Evolutionary conservation across 2,888 invertebrate species (phyloP).

Genomic region (Mythimna ferrago): DNA sequence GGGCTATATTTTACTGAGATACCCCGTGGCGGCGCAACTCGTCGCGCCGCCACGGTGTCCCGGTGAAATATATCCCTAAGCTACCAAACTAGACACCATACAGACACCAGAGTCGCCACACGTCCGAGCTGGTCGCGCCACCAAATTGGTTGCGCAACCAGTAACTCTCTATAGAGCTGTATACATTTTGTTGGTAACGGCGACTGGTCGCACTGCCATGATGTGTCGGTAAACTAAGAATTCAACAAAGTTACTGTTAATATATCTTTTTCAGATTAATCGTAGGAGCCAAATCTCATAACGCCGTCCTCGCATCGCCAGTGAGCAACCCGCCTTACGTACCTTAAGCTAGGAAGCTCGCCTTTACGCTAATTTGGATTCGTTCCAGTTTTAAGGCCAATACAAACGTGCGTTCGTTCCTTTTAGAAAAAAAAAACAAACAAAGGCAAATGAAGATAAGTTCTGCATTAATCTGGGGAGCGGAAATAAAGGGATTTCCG

Average conservation of each 20-base stretch:
- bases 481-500: constrained; percentile 44
- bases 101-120: too few species aligned
- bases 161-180: too few species aligned
- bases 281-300: constrained; percentile 1
- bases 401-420: constrained; percentile 38
- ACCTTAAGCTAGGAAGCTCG: constrained; percentile 58
- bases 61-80: too few species aligned
- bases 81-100: too few species aligned
- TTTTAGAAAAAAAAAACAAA: constrained; percentile 25
- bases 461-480: constrained; percentile 36
- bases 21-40: too few species aligned
- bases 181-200: too few species aligned
- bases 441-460: constrained; percentile 35
- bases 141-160: too few species aligned
- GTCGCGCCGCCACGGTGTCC: too few species aligned
- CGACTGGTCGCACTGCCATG: too few species aligned
- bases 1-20: too few species aligned
- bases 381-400: constrained; percentile 64
- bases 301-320: not conserved
- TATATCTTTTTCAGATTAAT: not conserved
- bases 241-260: not conserved
- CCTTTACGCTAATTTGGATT: constrained; percentile 64
- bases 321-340: constrained; percentile 39
- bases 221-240: too few species aligned
- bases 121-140: too few species aligned